These are phyloP conservation scores for Chrysoperla carnea DNA, from an alignment of 1,140 invertebrate genomes.

Conservation along the genomic window DNA sequence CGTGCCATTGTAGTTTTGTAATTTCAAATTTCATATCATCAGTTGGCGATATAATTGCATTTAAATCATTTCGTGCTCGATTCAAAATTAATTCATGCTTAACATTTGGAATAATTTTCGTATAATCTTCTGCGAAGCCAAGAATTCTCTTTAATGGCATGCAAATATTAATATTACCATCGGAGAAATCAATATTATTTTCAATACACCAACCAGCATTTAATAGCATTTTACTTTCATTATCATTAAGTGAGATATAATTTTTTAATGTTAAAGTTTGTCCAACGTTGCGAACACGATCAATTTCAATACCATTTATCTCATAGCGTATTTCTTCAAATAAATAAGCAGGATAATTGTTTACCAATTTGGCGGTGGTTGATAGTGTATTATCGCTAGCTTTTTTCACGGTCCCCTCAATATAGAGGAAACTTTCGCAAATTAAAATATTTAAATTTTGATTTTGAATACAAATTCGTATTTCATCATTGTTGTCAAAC, in stretches of 20 bases:
- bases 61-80: constrained; percentile 11
- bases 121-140: constrained; percentile 24
- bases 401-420: too few relatives aligned
- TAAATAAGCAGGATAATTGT: too few relatives aligned
- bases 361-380: too few relatives aligned
- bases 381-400: too few relatives aligned
- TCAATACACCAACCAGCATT: too few relatives aligned
- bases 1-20: constrained; percentile 5
- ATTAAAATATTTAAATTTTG: too few relatives aligned
- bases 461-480: too few relatives aligned
- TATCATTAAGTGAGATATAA: constrained; percentile 8
- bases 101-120: constrained; percentile 19
- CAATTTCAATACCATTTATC: constrained; percentile 19
- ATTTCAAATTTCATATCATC: background rate
- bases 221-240: too few relatives aligned
- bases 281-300: constrained; percentile 19
- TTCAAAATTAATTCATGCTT: constrained; percentile 23
- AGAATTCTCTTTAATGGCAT: constrained; percentile 18
- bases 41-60: constrained; percentile 1
- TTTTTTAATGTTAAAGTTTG: constrained; percentile 19
- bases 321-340: too few relatives aligned
- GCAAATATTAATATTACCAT: constrained; percentile 14
- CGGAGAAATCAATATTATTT: constrained; percentile 7
- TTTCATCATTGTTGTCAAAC: too few relatives aligned
- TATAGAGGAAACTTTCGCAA: too few relatives aligned